Conservation (phyloP, 2,797 vertebrate genomes). For the Mormyrops boulengeri region DNA sequence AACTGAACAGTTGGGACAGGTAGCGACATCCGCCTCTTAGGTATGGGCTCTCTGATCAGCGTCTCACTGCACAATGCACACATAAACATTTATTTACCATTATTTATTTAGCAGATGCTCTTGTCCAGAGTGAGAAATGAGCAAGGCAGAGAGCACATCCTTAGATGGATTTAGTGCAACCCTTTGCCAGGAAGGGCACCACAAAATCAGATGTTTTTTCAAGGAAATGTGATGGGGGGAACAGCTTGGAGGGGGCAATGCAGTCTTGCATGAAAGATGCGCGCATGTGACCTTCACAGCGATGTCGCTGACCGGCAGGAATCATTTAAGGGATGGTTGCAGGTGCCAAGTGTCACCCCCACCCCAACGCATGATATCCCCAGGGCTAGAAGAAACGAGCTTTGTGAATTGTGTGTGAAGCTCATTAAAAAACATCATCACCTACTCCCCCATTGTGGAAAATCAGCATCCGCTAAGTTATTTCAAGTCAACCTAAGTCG, state of each 20-base stretch:
- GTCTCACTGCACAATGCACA: background rate
- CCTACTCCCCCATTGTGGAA: background rate
- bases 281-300: background rate
- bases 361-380: background rate
- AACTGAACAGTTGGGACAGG: background rate
- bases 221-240: background rate
- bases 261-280: background rate
- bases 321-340: background rate
- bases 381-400: background rate
- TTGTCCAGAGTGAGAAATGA: background rate
- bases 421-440: constrained; percentile 3
- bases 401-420: background rate
- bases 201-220: background rate
- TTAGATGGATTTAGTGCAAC: background rate
- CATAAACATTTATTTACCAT: background rate
- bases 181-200: background rate
- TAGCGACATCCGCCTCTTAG: background rate
- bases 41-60: background rate
- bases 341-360: background rate
- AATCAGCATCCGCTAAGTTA: background rate
- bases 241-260: background rate
- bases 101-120: background rate
- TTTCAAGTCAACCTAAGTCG: background rate
- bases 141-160: background rate
- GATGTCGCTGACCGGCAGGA: background rate